A percentile compares a stretch with the other conserved stretches of the same genome.
phyloP scores from a whole-genome alignment of 2,113 vertebrate genomes.

The Bettongia penicillata region DNA sequence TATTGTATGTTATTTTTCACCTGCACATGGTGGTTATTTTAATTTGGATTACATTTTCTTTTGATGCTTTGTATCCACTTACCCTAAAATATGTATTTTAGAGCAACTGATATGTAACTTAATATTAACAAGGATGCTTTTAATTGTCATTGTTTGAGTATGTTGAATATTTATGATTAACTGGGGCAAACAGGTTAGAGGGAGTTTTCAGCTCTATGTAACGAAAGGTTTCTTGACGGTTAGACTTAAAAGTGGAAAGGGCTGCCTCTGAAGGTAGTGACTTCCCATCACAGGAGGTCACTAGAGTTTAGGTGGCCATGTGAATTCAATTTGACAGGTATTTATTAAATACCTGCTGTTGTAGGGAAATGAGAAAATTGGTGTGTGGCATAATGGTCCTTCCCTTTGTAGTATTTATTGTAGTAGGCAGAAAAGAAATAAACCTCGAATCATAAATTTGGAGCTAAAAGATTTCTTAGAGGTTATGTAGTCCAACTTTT shows the following conservation, averaged over 20 bases:
- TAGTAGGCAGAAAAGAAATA: not conserved
- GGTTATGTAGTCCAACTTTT: not conserved
- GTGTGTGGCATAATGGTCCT: not conserved
- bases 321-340: not conserved
- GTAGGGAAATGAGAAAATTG: not conserved
- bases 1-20: not conserved
- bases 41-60: not conserved
- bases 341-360: not conserved
- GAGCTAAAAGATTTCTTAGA: not conserved
- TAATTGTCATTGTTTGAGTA: not conserved
- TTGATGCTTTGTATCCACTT: not conserved
- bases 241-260: not conserved
- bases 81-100: not conserved
- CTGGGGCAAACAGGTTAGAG: not conserved
- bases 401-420: not conserved
- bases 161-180: not conserved
- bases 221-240: not conserved
- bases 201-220: not conserved
- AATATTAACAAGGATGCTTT: not conserved
- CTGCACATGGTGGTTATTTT: not conserved
- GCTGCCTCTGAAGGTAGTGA: not conserved
- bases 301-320: not conserved
- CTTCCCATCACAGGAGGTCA: not conserved
- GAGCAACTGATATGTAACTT: not conserved
- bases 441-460: not conserved